Conservation (phyloP, 1,140 invertebrate species). For the Cheumatopsyche charites region DNA sequence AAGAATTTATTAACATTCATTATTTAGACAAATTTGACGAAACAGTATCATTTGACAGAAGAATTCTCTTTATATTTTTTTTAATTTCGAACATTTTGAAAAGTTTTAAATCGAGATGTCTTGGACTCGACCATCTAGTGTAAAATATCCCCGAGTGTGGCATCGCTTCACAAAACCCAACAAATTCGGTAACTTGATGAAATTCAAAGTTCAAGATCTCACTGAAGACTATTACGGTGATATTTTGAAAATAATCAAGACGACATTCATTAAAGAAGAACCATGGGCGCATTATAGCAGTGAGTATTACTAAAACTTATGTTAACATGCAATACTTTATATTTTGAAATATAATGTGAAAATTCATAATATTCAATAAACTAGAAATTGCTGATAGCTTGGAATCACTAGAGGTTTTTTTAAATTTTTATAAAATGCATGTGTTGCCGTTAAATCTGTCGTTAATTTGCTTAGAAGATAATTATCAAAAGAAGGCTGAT, state of each 20-base stretch:
- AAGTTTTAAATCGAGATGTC: too few relatives aligned
- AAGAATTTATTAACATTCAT: too few relatives aligned
- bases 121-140: constrained; percentile 37
- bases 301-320: not conserved
- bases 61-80: too few relatives aligned
- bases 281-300: constrained; percentile 15
- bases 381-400: too few relatives aligned
- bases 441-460: constrained; percentile 35
- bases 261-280: constrained; percentile 33
- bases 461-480: constrained; percentile 36
- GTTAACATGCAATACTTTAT: too few relatives aligned
- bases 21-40: too few relatives aligned
- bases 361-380: too few relatives aligned
- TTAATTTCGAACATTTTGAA: too few relatives aligned
- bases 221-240: constrained; percentile 41
- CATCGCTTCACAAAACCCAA: constrained; percentile 36
- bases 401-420: too few relatives aligned
- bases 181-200: constrained; percentile 35
- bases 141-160: constrained; percentile 37
- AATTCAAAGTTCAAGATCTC: constrained; percentile 36
- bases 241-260: constrained; percentile 21
- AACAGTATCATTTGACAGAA: too few relatives aligned
- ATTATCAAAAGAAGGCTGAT: not conserved
- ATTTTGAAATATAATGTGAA: too few relatives aligned
- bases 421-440: not conserved